Percentiles rank a stretch among this genome's conserved stretches.
Conservation (phyloP, 2,888 invertebrate species). For the Digitonthophagus gazella region DNA sequence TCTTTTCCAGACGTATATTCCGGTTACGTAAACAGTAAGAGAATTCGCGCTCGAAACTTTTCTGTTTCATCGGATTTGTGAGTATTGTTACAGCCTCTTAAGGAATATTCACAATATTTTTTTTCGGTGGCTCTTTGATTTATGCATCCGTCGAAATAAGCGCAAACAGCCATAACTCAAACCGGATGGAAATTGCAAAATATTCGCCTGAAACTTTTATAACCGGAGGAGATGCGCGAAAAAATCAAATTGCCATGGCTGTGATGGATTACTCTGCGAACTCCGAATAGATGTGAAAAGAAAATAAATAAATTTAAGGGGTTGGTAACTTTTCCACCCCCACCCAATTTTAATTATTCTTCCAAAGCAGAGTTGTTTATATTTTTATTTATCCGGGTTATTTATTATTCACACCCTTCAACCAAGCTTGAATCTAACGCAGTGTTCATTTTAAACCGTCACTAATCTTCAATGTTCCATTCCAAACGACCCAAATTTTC, state of each 20-base stretch:
- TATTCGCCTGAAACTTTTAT: constrained; percentile 30
- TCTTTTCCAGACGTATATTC: constrained; percentile 41
- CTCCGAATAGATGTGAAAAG: neutral
- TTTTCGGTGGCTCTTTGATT: constrained; percentile 29
- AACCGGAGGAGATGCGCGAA: constrained; percentile 19
- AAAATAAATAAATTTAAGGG: neutral
- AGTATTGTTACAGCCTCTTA: neutral
- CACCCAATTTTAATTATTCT: neutral
- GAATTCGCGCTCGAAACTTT: constrained; percentile 32
- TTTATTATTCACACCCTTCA: no score
- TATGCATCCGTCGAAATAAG: constrained; percentile 36
- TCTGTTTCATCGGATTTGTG: constrained; percentile 7
- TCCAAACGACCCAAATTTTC: no score
- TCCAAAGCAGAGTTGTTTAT: neutral
- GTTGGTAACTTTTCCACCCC: neutral
- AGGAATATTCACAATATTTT: constrained; percentile 7
- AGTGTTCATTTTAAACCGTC: no score
- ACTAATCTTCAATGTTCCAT: no score
- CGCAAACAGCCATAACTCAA: constrained; percentile 38
- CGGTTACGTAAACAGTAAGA: constrained; percentile 33
- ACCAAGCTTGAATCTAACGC: no score
- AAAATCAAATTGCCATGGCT: constrained; percentile 25
- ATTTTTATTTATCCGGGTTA: no score
- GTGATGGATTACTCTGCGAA: constrained; percentile 24
- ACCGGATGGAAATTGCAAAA: constrained; percentile 35